Conservation (phyloP, 2,113 vertebrate genomes). For the Pollimyrus isidori region DNA sequence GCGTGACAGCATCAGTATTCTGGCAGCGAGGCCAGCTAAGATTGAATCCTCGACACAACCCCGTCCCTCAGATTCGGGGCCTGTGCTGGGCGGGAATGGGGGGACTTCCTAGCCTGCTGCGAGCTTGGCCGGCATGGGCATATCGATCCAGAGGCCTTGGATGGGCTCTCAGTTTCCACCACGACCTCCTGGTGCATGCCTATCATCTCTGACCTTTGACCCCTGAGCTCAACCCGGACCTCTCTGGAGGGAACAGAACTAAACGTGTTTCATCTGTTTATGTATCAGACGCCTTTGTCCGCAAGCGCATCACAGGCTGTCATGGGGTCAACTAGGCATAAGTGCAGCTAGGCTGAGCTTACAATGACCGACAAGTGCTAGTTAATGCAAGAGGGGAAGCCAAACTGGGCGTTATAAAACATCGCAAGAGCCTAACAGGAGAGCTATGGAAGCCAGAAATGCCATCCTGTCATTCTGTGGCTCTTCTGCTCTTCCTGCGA, state of each 20-base stretch:
- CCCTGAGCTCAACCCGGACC: neutral
- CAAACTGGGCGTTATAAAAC: neutral
- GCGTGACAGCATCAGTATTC: neutral
- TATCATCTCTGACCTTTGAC: neutral
- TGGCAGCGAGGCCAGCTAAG: neutral
- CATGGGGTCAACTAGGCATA: neutral
- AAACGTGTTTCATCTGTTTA: neutral
- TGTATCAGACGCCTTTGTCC: neutral
- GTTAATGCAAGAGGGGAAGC: neutral
- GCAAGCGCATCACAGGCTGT: neutral
- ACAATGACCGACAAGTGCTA: neutral
- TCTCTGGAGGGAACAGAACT: neutral
- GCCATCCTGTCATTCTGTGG: neutral
- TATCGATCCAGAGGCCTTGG: neutral
- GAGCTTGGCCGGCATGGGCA: neutral
- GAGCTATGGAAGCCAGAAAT: neutral
- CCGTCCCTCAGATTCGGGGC: neutral
- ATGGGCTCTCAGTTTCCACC: neutral
- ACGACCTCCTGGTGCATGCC: neutral
- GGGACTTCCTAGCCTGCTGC: neutral
- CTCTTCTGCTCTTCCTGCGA: neutral
- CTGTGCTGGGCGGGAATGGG: neutral
- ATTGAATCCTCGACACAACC: neutral
- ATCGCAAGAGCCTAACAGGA: neutral
- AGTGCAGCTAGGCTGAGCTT: neutral